These are phyloP conservation scores for Pristionchus pacificus DNA, from an alignment of 1,140 invertebrate species.

Conservation along the genomic window DNA sequence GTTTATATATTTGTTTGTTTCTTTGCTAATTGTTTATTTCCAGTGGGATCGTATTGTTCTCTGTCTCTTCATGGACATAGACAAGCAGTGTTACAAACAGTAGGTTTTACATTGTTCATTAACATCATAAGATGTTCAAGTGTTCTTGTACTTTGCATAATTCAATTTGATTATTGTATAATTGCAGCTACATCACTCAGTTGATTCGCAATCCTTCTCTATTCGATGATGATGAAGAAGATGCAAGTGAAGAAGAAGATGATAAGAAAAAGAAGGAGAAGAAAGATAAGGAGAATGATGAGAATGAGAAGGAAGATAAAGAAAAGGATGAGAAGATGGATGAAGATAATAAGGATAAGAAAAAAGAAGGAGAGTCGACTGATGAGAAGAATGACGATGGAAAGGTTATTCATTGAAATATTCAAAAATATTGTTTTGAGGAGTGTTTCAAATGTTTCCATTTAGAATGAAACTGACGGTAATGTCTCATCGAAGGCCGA, in stretches of 20 bases:
- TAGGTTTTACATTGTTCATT: too few species aligned
- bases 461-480: background rate
- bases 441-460: too few species aligned
- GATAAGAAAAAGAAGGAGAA: background rate
- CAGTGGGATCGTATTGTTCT: conserved; percentile 20
- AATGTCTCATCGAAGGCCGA: too few species aligned
- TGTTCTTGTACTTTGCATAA: background rate
- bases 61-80: conserved; percentile 15
- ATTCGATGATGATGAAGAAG: background rate
- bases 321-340: background rate
- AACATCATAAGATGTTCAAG: background rate
- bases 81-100: conserved; percentile 18
- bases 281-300: background rate
- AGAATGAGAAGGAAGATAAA: background rate
- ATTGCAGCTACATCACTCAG: background rate
- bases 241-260: background rate
- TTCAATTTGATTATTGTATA: background rate
- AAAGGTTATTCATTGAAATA: too few species aligned
- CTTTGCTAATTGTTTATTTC: conserved; percentile 6
- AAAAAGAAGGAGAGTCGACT: background rate
- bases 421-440: too few species aligned
- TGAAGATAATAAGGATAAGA: background rate
- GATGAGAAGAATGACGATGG: background rate
- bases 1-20: background rate
- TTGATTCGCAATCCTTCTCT: background rate